Conservation (phyloP, 2,888 invertebrate genomes). For the Xylota segnis region DNA sequence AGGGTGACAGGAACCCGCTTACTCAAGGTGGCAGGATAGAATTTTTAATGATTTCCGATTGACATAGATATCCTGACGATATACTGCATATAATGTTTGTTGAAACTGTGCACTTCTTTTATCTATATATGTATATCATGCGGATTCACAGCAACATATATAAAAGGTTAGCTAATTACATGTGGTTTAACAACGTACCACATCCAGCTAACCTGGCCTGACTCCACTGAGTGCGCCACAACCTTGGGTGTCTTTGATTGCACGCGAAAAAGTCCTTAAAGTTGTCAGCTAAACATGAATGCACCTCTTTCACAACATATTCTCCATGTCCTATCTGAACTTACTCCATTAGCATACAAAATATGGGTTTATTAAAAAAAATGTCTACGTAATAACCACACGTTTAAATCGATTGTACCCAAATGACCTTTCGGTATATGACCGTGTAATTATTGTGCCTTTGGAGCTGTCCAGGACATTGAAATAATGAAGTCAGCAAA, state of each 20-base stretch:
- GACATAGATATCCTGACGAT: too few species aligned
- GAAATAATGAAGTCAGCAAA: slow-evolving; percentile 19
- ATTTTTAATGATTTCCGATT: too few species aligned
- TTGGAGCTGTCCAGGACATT: slow-evolving; percentile 18
- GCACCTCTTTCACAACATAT: not conserved
- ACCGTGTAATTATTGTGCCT: slow-evolving; percentile 21
- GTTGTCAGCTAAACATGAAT: not conserved
- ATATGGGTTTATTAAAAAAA: not conserved
- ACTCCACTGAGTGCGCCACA: too few species aligned
- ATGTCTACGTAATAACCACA: not conserved
- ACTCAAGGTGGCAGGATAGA: too few species aligned
- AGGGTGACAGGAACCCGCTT: too few species aligned
- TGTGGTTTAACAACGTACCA: too few species aligned
- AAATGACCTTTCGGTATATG: slow-evolving; percentile 20
- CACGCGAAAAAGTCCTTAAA: not conserved
- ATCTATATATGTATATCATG: too few species aligned
- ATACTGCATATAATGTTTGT: too few species aligned
- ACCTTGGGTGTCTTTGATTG: not conserved
- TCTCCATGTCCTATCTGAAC: not conserved
- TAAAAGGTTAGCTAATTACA: not conserved
- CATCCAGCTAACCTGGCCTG: too few species aligned
- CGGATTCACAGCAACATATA: too few species aligned
- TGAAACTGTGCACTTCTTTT: too few species aligned
- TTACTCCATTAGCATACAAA: slow-evolving; percentile 1
- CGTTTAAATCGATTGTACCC: slow-evolving; percentile 14